phyloP scores from a whole-genome alignment of 2,797 vertebrate species.

The Cryptoblepharus egeriae region DNA sequence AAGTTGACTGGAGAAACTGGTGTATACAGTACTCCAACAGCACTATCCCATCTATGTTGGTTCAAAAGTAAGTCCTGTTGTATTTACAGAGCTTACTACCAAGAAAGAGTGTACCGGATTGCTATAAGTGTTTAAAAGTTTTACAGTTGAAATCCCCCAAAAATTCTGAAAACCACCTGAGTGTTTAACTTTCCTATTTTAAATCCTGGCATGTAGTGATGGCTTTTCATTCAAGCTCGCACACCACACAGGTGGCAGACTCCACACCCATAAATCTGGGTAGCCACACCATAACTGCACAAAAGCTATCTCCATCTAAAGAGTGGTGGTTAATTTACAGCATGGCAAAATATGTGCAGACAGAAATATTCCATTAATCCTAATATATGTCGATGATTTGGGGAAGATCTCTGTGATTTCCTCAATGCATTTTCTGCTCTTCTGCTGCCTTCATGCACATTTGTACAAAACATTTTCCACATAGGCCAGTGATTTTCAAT shows the following conservation, averaged over 20 bases:
- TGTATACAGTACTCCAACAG: fast-evolving
- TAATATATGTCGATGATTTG: not conserved
- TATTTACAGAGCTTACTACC: too few species aligned
- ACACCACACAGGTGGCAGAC: not conserved
- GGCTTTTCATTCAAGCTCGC: not conserved
- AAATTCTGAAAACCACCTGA: not conserved
- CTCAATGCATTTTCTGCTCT: too few species aligned
- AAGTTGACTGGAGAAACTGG: too few species aligned
- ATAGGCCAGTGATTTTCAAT: too few species aligned
- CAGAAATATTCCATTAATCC: not conserved
- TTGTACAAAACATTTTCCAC: not conserved
- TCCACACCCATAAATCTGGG: not conserved
- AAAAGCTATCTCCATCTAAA: not conserved
- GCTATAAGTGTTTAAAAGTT: too few species aligned
- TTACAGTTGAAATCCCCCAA: too few species aligned
- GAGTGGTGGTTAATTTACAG: not conserved
- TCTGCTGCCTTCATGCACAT: not conserved
- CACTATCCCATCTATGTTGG: too few species aligned
- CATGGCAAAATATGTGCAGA: not conserved
- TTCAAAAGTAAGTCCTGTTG: too few species aligned
- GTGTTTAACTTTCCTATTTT: not conserved
- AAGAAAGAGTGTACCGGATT: too few species aligned
- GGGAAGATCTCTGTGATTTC: not conserved
- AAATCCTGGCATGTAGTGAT: not conserved
- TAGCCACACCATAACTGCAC: not conserved